These are phyloP conservation scores for Notolepis coatsorum DNA, from an alignment of 2,797 vertebrate species.

Conservation along the genomic window DNA sequence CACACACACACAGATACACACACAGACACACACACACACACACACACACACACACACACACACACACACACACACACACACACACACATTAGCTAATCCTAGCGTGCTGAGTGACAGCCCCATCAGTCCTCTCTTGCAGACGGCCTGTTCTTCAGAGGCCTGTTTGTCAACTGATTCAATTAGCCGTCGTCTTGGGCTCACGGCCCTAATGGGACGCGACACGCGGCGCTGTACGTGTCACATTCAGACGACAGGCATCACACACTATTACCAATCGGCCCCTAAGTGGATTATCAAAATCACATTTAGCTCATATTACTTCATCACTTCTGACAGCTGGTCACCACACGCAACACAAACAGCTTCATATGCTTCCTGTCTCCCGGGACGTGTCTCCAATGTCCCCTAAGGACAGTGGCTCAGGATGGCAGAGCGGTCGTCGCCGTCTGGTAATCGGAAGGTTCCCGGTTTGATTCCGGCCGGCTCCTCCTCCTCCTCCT, in stretches of 20 bases:
- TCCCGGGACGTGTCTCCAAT: too few relatives aligned
- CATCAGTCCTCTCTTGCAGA: constrained; percentile 50
- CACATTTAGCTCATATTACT: constrained; percentile 60
- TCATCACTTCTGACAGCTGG: constrained; percentile 63
- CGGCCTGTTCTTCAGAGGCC: constrained; percentile 51
- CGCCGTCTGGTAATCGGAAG: too few relatives aligned
- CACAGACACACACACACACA: too few relatives aligned
- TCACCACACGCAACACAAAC: constrained; percentile 55
- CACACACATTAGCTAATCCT: constrained; percentile 55
- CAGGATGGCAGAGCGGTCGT: too few relatives aligned
- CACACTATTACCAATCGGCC: constrained; percentile 60
- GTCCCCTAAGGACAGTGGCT: too few relatives aligned
- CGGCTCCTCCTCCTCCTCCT: too few relatives aligned
- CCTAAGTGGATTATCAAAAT: constrained; percentile 74
- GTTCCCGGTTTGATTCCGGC: too few relatives aligned
- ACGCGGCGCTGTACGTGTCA: constrained; percentile 48
- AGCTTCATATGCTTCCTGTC: constrained; percentile 41
- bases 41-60: too few relatives aligned
- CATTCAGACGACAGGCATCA: constrained; percentile 52
- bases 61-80: constrained; percentile 26
- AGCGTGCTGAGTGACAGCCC: constrained; percentile 62
- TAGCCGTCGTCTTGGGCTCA: constrained; percentile 59
- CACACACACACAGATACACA: neutral
- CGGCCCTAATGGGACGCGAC: constrained; percentile 56
- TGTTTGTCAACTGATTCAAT: constrained; percentile 70